Percentiles rank a stretch among this genome's conserved stretches.
phyloP scores from a whole-genome alignment of 2,113 vertebrate species.

The Uria aalge region DNA sequence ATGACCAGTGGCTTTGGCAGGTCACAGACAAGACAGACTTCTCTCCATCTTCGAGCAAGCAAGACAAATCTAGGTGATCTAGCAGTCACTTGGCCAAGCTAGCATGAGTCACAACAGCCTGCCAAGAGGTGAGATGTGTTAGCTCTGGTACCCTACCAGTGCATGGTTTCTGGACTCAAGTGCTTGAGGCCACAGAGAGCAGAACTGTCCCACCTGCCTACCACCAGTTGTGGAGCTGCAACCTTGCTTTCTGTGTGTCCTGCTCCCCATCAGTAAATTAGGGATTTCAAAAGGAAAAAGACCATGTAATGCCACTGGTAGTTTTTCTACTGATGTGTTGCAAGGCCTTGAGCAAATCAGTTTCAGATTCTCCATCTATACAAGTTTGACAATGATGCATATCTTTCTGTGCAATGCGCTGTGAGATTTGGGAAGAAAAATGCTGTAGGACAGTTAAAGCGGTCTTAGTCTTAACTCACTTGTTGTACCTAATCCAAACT shows the following conservation, averaged over 20 bases:
- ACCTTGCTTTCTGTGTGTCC: background rate
- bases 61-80: background rate
- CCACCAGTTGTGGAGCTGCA: background rate
- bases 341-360: background rate
- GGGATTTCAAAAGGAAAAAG: background rate
- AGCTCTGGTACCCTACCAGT: background rate
- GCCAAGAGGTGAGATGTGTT: background rate
- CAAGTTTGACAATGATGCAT: background rate
- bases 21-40: background rate
- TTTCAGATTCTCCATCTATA: background rate
- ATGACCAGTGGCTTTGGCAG: background rate
- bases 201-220: background rate
- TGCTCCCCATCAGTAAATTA: background rate
- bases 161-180: background rate
- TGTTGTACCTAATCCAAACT: background rate
- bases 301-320: background rate
- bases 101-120: background rate
- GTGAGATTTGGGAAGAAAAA: background rate
- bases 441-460: background rate
- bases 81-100: background rate
- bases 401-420: background rate
- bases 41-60: background rate
- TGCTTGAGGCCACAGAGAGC: background rate
- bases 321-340: background rate
- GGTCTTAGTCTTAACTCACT: background rate